phyloP scores from a whole-genome alignment of 2,113 vertebrate species.

The Semnornis frantzii region DNA sequence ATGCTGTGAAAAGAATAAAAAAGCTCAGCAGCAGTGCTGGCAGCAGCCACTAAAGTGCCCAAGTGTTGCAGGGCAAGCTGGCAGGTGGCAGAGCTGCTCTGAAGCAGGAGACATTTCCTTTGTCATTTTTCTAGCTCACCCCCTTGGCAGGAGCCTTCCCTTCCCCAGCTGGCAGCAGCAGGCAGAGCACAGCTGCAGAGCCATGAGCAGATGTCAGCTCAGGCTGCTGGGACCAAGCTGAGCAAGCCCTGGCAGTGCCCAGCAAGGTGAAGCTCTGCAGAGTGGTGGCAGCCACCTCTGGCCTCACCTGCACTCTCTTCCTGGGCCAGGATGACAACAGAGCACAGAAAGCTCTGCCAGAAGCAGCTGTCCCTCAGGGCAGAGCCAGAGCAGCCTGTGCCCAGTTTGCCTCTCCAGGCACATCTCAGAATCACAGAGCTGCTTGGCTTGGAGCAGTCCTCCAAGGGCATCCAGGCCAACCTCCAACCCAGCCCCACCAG shows the following conservation, averaged over 20 bases:
- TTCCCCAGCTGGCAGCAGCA: background rate
- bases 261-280: fast-evolving
- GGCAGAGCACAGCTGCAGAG: background rate
- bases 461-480: too few relatives aligned
- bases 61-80: fast-evolving
- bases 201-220: background rate
- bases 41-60: background rate
- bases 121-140: background rate
- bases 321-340: too few relatives aligned
- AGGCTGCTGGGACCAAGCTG: background rate
- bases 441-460: too few relatives aligned
- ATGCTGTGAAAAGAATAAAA: background rate
- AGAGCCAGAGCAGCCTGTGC: too few relatives aligned
- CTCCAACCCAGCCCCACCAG: too few relatives aligned
- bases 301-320: too few relatives aligned
- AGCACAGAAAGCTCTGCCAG: too few relatives aligned
- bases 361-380: too few relatives aligned
- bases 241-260: too few relatives aligned
- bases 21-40: background rate
- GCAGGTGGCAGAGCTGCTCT: background rate
- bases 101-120: background rate
- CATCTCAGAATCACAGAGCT: too few relatives aligned
- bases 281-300: too few relatives aligned
- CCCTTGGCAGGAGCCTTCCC: background rate
- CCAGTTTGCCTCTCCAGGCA: too few relatives aligned